Evolutionary conservation across 2,113 vertebrate genomes (phyloP).

Genomic region (Corvus moneduloides): DNA sequence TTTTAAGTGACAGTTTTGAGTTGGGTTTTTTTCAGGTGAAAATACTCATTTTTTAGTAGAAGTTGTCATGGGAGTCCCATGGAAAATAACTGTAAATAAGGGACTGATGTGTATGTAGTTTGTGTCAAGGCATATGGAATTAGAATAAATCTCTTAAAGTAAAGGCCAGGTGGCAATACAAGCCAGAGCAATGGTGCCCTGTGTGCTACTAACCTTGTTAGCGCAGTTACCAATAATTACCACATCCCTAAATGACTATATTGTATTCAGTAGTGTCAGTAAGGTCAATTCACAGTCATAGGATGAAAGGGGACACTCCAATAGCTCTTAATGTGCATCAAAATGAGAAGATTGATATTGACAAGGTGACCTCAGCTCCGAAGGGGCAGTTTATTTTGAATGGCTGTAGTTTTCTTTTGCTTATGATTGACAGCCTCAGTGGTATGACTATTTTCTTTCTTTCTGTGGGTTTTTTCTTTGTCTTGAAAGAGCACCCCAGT

Average conservation of each 20-base stretch:
- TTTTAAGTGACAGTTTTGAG: not conserved
- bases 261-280: slow-evolving; percentile 46
- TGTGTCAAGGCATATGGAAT: not conserved
- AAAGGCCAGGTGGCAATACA: slow-evolving; percentile 54
- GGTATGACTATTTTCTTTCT: not conserved
- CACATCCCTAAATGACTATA: slow-evolving; percentile 48
- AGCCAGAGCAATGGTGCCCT: not conserved
- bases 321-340: slow-evolving; percentile 30
- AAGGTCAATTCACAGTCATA: slow-evolving; percentile 54
- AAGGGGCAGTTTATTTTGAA: slow-evolving; percentile 48
- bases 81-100: not conserved
- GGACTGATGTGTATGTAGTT: not conserved
- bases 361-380: not conserved
- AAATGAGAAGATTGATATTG: slow-evolving; percentile 58
- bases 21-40: not conserved
- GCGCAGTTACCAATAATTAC: slow-evolving; percentile 33
- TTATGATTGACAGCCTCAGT: not conserved
- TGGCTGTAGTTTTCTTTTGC: slow-evolving; percentile 6
- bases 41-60: not conserved
- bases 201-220: slow-evolving; percentile 11
- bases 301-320: slow-evolving; percentile 43
- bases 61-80: not conserved
- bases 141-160: not conserved
- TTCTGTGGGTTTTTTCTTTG: not conserved
- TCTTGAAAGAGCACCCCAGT: not conserved